Evolutionary conservation across 2,888 invertebrate species (phyloP), one percentile per base, ranked within the genome.

Genomic region (Xanthia togata): DNA sequence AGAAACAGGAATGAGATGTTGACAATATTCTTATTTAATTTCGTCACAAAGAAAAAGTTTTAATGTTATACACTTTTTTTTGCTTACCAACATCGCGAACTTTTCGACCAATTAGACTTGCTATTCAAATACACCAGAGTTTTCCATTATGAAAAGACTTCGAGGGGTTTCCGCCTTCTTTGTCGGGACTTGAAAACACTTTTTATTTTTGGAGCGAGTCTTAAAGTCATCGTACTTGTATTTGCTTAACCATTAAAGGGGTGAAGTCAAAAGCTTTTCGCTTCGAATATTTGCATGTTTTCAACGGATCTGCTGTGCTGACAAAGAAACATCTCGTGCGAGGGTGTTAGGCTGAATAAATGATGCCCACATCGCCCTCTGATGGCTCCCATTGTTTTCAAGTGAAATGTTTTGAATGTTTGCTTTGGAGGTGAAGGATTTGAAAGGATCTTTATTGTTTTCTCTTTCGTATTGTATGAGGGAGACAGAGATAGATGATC

Each of bases 241-340:
- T 94, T 94, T 94, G 91, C 91, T 90, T 89, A 91, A 89, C 94
- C 93, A 94, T 94, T 94, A 93, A 91, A 90, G 91, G 92, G 92
- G 89, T 91, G 89, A 89, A 85, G 86, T 90, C 89, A 88, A 89
- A 92, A 90, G 92, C 93, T 92, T 92, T 88, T 90, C 86, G 87
- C 90, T 84, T 85, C 83, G 89, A 88, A 92, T 92, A 94, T 94
- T 93, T 93, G 93, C 92, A 93, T 94, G 93, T 94, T 94, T 93
- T 93, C 91, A 90, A 90, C 89, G 91, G 92, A 92, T 87, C 85
- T 81, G 76, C 73, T 80, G 85, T 82, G 87, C 83, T 88, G 87
- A 87, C 87, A 88, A 85, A 87, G 85, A 83, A 88, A 85, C 88
- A 89, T 87, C 87, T 89, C 81, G 59, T 70, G 83, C 69, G 79